Conservation (phyloP, 1,140 invertebrate genomes). For the Saxidomus purpurata region DNA sequence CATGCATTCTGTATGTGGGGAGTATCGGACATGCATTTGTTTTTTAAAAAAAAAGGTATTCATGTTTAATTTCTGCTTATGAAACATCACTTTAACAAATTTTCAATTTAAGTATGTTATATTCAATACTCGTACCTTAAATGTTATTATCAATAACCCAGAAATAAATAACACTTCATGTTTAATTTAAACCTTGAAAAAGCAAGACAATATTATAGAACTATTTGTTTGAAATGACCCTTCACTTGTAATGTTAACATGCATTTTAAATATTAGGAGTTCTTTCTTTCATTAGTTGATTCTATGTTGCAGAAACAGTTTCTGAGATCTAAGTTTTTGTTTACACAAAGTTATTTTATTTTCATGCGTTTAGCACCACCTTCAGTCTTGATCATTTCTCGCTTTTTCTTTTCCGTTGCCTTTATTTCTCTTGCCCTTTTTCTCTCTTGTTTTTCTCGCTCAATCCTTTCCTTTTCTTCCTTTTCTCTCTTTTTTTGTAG, state of each 20-base stretch:
- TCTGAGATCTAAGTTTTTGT: no score
- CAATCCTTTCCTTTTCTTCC: no score
- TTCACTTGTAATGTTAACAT: no score
- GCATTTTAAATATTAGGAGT: no score
- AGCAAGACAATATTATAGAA: no score
- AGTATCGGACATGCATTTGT: not conserved
- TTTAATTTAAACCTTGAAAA: not conserved
- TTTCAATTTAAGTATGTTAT: not conserved
- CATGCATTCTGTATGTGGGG: not conserved
- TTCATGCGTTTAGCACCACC: no score
- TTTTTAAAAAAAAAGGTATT: not conserved
- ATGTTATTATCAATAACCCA: not conserved
- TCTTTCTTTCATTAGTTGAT: no score
- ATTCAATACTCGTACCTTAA: not conserved
- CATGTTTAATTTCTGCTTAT: not conserved
- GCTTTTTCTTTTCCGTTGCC: not conserved
- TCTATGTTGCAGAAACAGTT: no score
- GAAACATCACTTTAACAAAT: not conserved
- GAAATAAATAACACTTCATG: not conserved
- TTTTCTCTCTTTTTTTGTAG: no score
- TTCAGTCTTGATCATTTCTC: no score
- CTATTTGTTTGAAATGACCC: no score
- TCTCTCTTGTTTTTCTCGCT: conserved; percentile 17
- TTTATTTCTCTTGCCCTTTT: conserved; percentile 42
- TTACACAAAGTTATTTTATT: no score